phyloP scores from a whole-genome alignment of 2,888 invertebrate genomes.

The Dynastes maya region DNA sequence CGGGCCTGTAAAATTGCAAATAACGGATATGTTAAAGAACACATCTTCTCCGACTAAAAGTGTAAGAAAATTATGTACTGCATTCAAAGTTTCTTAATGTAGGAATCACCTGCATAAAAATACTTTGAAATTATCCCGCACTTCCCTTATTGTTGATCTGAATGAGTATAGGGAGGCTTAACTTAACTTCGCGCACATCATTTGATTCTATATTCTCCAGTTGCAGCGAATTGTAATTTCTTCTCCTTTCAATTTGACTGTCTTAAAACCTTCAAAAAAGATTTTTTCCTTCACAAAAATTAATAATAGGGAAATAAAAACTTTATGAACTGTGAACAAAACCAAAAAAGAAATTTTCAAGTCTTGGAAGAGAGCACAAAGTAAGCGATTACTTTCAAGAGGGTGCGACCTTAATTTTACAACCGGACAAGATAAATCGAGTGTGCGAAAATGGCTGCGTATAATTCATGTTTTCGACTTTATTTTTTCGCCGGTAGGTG shows the following conservation, averaged over 20 bases:
- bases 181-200: too few relatives aligned
- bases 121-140: too few relatives aligned
- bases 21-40: too few relatives aligned
- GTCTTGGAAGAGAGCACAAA: slow-evolving; percentile 3
- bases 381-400: slow-evolving; percentile 25
- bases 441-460: slow-evolving; percentile 24
- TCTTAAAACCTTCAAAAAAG: not conserved
- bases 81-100: too few relatives aligned
- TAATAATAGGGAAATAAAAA: slow-evolving; percentile 35
- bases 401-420: slow-evolving; percentile 32
- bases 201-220: not conserved
- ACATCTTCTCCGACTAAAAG: too few relatives aligned
- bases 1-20: too few relatives aligned
- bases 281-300: not conserved
- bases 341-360: slow-evolving; percentile 12
- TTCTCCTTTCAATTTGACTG: not conserved
- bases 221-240: not conserved
- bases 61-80: too few relatives aligned
- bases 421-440: slow-evolving; percentile 34
- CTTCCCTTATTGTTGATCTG: too few relatives aligned
- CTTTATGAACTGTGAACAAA: slow-evolving; percentile 20
- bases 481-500: slow-evolving; percentile 19
- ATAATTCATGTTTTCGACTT: slow-evolving; percentile 18
- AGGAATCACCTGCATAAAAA: too few relatives aligned
- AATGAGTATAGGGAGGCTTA: too few relatives aligned